These are phyloP conservation scores for Anthoptus insignis DNA, from an alignment of 2,888 invertebrate species.

Conservation along the genomic window DNA sequence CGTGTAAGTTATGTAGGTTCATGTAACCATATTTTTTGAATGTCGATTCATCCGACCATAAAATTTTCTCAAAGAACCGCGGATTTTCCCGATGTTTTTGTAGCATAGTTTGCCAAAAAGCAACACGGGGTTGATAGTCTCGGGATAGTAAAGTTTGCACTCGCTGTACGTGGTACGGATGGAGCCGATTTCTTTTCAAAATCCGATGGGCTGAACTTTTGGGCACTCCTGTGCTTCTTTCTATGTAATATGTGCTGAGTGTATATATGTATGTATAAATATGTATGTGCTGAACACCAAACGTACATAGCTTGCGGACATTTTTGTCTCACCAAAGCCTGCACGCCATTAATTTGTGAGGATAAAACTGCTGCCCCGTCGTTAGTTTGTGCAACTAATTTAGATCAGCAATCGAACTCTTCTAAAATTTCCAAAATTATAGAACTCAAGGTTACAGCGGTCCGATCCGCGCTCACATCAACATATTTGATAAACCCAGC, in stretches of 20 bases:
- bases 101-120: constrained; percentile 42
- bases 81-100: constrained; percentile 37
- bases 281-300: constrained; percentile 51
- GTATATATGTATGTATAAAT: no score
- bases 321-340: constrained; percentile 51
- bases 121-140: constrained; percentile 40
- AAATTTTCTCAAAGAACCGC: constrained; percentile 40
- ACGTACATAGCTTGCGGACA: constrained; percentile 48
- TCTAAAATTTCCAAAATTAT: no score
- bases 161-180: constrained; percentile 35
- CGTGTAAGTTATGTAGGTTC: constrained; percentile 42
- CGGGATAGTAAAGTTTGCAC: constrained; percentile 39
- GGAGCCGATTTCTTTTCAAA: neutral
- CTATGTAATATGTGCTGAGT: no score
- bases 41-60: constrained; percentile 41
- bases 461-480: no score
- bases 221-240: constrained; percentile 8
- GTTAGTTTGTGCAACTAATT: constrained; percentile 58
- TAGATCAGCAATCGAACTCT: constrained; percentile 48
- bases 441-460: no score
- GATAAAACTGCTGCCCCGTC: constrained; percentile 56
- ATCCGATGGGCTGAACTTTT: constrained; percentile 7
- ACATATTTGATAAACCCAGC: no score
- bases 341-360: constrained; percentile 53
- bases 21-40: constrained; percentile 41